Conservation (phyloP, 2,888 invertebrate species). For the Andrena praecox region DNA sequence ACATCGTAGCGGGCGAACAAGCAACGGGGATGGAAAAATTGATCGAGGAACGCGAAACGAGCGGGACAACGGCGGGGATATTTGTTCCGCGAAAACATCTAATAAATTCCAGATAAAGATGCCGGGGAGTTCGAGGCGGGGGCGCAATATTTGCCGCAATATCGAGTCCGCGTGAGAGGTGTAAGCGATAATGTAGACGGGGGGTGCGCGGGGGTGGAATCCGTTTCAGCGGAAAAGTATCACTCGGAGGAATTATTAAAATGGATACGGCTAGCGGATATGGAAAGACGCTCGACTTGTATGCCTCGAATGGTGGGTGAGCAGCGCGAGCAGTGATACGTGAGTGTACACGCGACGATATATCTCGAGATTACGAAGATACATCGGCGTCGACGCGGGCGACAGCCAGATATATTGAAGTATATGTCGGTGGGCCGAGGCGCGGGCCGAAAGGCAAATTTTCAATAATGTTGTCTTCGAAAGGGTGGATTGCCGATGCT, state of each 20-base stretch:
- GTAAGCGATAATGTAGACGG: neutral
- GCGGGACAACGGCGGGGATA: neutral
- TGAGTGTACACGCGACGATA: slow-evolving; percentile 60
- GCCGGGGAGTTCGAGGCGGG: neutral
- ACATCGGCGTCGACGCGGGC: slow-evolving; percentile 64
- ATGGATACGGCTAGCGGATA: slow-evolving; percentile 51
- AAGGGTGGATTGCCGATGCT: slow-evolving; percentile 12
- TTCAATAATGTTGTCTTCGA: slow-evolving; percentile 63
- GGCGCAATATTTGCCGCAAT: neutral
- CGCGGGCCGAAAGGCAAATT: slow-evolving; percentile 53
- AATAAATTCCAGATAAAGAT: neutral
- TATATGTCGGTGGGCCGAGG: slow-evolving; percentile 53
- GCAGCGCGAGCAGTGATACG: slow-evolving; percentile 44
- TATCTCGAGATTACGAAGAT: slow-evolving; percentile 71
- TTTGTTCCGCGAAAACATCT: neutral
- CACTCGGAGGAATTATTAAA: slow-evolving; percentile 67
- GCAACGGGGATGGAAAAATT: neutral
- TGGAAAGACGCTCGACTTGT: slow-evolving; percentile 50
- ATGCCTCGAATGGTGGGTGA: slow-evolving; percentile 39
- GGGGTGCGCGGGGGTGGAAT: neutral
- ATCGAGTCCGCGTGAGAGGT: slow-evolving; percentile 3
- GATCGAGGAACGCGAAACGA: slow-evolving; percentile 18
- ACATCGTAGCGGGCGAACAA: slow-evolving; percentile 1
- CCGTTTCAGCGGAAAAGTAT: slow-evolving; percentile 15
- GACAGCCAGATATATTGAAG: slow-evolving; percentile 70